These are phyloP conservation scores for Dinoponera quadriceps DNA, from an alignment of 1,140 invertebrate genomes.

Conservation along the genomic window DNA sequence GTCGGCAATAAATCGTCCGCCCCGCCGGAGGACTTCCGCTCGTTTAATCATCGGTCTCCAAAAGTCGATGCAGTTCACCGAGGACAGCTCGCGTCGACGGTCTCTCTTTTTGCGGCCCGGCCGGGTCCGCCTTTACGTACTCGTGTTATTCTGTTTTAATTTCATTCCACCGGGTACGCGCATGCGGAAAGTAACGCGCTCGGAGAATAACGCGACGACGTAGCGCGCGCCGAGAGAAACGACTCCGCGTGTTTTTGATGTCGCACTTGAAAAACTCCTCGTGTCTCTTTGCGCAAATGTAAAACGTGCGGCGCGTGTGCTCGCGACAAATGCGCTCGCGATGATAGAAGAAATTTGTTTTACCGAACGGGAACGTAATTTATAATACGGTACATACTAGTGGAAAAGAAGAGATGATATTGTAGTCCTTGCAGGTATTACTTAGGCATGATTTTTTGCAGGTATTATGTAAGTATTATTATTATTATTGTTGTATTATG, in stretches of 20 bases:
- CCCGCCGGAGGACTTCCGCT: background rate
- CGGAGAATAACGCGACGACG: background rate
- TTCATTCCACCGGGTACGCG: background rate
- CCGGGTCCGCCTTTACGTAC: background rate
- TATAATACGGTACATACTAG: too few relatives aligned
- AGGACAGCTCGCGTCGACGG: background rate
- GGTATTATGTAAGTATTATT: too few relatives aligned
- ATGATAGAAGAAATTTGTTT: background rate
- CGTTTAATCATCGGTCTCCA: slow-evolving; percentile 10
- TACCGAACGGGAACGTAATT: background rate
- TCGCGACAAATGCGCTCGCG: background rate
- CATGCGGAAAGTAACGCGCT: background rate
- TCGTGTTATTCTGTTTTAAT: background rate
- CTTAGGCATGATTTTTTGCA: too few relatives aligned
- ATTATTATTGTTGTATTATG: too few relatives aligned
- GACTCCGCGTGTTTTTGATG: background rate
- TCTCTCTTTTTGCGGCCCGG: background rate
- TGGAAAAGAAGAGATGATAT: too few relatives aligned
- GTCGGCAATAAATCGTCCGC: slow-evolving; percentile 19
- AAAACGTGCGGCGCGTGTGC: background rate
- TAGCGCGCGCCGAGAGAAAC: background rate
- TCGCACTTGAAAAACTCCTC: background rate
- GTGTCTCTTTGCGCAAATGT: background rate
- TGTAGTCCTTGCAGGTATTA: too few relatives aligned
- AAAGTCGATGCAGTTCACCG: slow-evolving; percentile 5